phyloP scores from a whole-genome alignment of 2,888 invertebrate genomes.

The Zhengitettix transpicula region DNA sequence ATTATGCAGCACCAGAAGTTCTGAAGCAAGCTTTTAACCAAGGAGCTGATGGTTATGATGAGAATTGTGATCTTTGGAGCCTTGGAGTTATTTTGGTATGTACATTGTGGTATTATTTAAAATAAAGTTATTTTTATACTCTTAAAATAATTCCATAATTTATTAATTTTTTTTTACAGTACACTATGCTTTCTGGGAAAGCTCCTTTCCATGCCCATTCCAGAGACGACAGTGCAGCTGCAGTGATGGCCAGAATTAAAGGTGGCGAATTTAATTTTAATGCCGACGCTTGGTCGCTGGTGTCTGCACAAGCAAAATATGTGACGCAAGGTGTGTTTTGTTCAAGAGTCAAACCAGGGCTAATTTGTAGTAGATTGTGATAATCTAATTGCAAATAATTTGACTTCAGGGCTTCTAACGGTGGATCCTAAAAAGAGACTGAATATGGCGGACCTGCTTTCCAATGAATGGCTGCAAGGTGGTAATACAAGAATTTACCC shows the following conservation, averaged over 20 bases:
- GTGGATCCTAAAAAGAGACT: conserved; percentile 60
- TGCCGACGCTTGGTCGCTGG: conserved; percentile 49
- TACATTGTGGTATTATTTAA: conserved; percentile 3
- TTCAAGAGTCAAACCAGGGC: background rate
- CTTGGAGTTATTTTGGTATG: conserved; percentile 77
- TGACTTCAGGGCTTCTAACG: conserved; percentile 45
- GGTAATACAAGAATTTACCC: conserved; percentile 24
- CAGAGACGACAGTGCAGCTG: conserved; percentile 52
- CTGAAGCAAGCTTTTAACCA: conserved; percentile 39
- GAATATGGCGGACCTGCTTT: conserved; percentile 45
- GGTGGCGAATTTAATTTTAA: conserved; percentile 64
- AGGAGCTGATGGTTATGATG: conserved; percentile 53
- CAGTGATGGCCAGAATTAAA: conserved; percentile 64
- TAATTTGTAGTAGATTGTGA: background rate
- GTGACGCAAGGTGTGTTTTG: conserved; percentile 16
- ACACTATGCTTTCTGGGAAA: conserved; percentile 70
- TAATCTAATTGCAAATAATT: background rate
- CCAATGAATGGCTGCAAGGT: conserved; percentile 48
- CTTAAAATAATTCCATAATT: no score
- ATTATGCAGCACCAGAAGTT: conserved; percentile 93
- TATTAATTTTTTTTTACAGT: conserved; percentile 25
- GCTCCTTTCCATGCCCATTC: conserved; percentile 67
- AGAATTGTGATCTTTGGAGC: conserved; percentile 92
- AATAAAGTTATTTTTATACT: no score
- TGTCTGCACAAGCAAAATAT: conserved; percentile 60